Base-by-base conservation (phyloP, 2,888 invertebrate species). In the Lycocerus yunnanus region DNA sequence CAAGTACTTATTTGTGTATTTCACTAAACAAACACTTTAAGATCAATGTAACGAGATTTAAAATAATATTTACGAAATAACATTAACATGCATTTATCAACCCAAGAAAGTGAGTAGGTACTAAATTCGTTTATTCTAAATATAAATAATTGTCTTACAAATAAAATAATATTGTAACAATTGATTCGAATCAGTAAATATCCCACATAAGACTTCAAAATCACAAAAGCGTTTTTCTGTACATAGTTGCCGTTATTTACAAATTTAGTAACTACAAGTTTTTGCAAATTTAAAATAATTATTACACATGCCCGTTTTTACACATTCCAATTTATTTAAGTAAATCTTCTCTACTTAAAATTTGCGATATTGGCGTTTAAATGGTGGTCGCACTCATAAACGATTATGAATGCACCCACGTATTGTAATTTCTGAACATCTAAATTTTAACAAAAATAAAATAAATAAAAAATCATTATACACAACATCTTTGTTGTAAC, bases 211-310 rank as follows among this genome's bases (percentile, higher is more conserved):
- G 63, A 71, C 71, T 67, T 63, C 65, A 74, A 75, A 75, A 71
- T 75, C 75, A 75, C 75, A 75, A 75, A 75, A 75, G 75, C 75
- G 27, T 72, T 24, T 73, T 75, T 72, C 69, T 75, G 72, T 75
- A 75, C 75, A 73, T 69, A 69, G 15, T 68, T 72, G 66, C 66
- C 21, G 21, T 72, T 75, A 72, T 75, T 72, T 72, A 75, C 74
- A 74, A 71, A 71, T 74, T 74, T 27, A 67, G 66, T 74, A 71
- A 69, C 73, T 73, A 73, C 16, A 21, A 65, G 18, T 65, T 43
- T 43, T 43, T 43, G 43, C 43, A 43, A 43, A 43, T 43, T 43
- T 43, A 43, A 43, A 43, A 43, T 43, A 43, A 43, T 43, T 43
- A 43, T 43, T 43, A 43, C 43, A 43, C 43, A n/a, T 43, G 43